Evolutionary conservation across 2,797 vertebrate genomes (phyloP), one percentile per base, ranked within the genome.

Genomic region (Erpetoichthys calabaricus): DNA sequence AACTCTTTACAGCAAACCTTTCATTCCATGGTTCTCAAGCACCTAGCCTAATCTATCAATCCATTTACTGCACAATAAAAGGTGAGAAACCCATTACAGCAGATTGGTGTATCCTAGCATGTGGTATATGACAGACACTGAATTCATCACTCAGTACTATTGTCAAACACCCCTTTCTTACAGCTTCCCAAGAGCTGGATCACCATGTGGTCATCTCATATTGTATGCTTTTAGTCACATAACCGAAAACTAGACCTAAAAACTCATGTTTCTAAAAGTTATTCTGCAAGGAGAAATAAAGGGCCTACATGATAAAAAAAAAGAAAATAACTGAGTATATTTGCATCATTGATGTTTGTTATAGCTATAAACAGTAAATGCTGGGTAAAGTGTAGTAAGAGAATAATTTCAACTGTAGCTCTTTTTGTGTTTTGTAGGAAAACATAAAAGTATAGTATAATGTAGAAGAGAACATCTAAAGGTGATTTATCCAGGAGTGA

Each of bases 1-100:
- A 83, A 80, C 69, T 78, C 68, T 67, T 80, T 78, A 69, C 67
- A 65, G 63, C 63, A 75, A 75, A 80, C 75, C 74, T 75, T 64
- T 67, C 73, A 73, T 80, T 77, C 71, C 72, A 75, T 7, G 65
- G 78, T 80, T 85, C 75, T 62, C 69, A 74, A 73, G 65, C 70
- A 68, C 67, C 70, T 72, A 70, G 67, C 64, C 70, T 78, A 80
- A 84, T 82, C 77, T 82, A 82, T 80, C 75, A 80, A 82, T 80
- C 72, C 70, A 80, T 81, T 83, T 83, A 79, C 69, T 70, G 65
- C 65, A 77, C 68, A 76, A 73, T 70, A 77, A 81, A 81, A 80
- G 64, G 73, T 78, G 80, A 75, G 71, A 81, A 82, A 79, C 59
- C 66, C 68, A 82, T 81, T 81, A 81, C 65, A 71, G 71, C 75